Evolutionary conservation across 2,113 vertebrate species (phyloP).

Genomic region (Triplophysa dalaica): DNA sequence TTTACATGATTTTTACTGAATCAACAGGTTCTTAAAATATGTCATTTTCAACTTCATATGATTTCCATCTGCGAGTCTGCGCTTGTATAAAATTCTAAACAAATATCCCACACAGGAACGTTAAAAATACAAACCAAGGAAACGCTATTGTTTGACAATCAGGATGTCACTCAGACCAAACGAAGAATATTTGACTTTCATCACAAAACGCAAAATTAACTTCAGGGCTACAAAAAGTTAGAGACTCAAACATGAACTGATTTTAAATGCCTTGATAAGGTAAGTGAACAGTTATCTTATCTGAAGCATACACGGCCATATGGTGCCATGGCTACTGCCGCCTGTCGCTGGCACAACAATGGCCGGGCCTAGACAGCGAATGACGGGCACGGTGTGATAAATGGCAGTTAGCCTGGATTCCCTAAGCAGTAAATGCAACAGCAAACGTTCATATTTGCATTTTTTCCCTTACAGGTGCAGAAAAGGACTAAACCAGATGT

Average conservation of each 20-base stretch:
- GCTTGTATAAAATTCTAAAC: background rate
- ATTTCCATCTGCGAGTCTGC: background rate
- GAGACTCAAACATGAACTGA: slow-evolving; percentile 78
- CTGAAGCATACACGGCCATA: slow-evolving; percentile 86
- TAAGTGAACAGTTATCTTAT: slow-evolving; percentile 86
- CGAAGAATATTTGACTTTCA: slow-evolving; percentile 10
- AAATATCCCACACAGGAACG: background rate
- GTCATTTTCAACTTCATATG: background rate
- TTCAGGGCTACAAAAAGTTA: slow-evolving; percentile 56
- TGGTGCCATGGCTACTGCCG: slow-evolving; percentile 79
- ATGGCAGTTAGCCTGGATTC: slow-evolving; percentile 75
- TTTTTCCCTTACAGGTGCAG: slow-evolving; percentile 78
- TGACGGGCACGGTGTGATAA: slow-evolving; percentile 74
- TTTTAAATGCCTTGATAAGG: slow-evolving; percentile 83
- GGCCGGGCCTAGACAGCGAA: slow-evolving; percentile 70
- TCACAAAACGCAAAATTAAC: slow-evolving; percentile 4
- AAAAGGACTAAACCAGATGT: slow-evolving; percentile 84
- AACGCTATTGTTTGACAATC: slow-evolving; percentile 24
- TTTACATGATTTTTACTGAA: background rate
- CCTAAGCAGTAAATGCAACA: slow-evolving; percentile 65
- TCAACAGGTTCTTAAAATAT: background rate
- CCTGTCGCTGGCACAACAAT: slow-evolving; percentile 85
- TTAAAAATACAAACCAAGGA: background rate
- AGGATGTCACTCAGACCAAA: slow-evolving; percentile 20
- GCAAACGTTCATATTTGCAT: slow-evolving; percentile 75